These are phyloP conservation scores for Ceyx melanurus DNA, from an alignment of 2,113 vertebrate genomes.

Conservation along the genomic window DNA sequence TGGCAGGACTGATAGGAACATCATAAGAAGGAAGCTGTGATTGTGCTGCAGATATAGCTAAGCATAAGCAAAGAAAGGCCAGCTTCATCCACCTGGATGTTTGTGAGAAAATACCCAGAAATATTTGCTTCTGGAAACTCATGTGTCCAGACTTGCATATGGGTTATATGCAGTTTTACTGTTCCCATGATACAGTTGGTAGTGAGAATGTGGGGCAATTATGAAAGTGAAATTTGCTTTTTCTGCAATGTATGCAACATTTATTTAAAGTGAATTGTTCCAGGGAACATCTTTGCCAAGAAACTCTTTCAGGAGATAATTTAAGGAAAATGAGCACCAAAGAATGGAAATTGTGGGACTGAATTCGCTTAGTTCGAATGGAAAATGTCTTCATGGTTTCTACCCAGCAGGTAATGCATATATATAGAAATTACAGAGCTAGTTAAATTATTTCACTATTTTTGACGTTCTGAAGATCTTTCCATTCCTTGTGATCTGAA, in stretches of 20 bases:
- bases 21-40: background rate
- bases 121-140: background rate
- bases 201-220: constrained; percentile 14
- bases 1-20: background rate
- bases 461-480: constrained; percentile 61
- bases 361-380: constrained; percentile 53
- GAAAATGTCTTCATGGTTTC: constrained; percentile 65
- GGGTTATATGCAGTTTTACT: background rate
- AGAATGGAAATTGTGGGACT: constrained; percentile 67
- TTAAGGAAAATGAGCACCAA: constrained; percentile 59
- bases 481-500: constrained; percentile 61
- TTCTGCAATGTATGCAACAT: constrained; percentile 45
- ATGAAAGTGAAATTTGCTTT: constrained; percentile 51
- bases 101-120: constrained; percentile 12
- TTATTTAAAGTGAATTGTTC: constrained; percentile 61
- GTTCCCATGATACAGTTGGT: background rate
- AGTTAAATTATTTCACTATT: constrained; percentile 67
- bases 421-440: constrained; percentile 63
- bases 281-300: constrained; percentile 53
- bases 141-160: background rate
- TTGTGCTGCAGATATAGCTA: background rate
- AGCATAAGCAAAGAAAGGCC: background rate
- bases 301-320: constrained; percentile 63
- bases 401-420: constrained; percentile 66
- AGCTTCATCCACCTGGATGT: background rate